Evolutionary conservation across 2,113 vertebrate species (phyloP), one percentile per base, ranked within the genome.

Genomic region (Geothlypis trichas): DNA sequence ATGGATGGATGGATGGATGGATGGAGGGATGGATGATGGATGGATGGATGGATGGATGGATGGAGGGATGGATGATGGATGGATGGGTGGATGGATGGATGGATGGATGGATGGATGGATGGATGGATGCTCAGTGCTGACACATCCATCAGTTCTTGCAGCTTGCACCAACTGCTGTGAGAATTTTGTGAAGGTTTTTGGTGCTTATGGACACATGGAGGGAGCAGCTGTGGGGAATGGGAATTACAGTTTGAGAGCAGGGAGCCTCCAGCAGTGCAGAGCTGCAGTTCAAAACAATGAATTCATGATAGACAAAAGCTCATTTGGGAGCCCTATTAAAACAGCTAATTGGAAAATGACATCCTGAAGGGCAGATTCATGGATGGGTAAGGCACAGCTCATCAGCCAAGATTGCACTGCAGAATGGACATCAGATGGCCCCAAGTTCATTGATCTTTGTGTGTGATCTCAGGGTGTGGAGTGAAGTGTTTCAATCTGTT

Each of bases 391-490:
- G 59, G 46, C 20, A 4, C 15, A 67, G 83, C 80, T 81, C 14
- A 0, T 68, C 58, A 89, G 73, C 80, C 72, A 72, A 58, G 80
- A 84, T 62, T 84, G 4, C 69, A 21, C 89, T 84, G 58, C 58
- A 57, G 87, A 92, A 54, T 84, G 81, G 73, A 91, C 87, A 84
- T 95, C 89, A 97, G 74, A 87, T 91, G 80, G 81, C 57, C 66
- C 89, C n/a, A 44, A 0, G 66, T 67, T 63, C 27, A 44, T 61
- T 88, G 76, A 68, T 92, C 76, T 89, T 20, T 3, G 44, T 93
- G 84, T 90, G 91, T 75, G 94, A 86, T 93, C 86, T 88, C 67
- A 67, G 80, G 89, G 68, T 93, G 95, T 84, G 89, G 89, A 67
- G 20, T 23, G 61, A 24, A 78, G n/a, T 62, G 46, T 71, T 93